Evolutionary conservation across 2,113 vertebrate genomes (phyloP), one percentile per base, ranked within the genome.

Genomic region (Hippocampus barbouri): DNA sequence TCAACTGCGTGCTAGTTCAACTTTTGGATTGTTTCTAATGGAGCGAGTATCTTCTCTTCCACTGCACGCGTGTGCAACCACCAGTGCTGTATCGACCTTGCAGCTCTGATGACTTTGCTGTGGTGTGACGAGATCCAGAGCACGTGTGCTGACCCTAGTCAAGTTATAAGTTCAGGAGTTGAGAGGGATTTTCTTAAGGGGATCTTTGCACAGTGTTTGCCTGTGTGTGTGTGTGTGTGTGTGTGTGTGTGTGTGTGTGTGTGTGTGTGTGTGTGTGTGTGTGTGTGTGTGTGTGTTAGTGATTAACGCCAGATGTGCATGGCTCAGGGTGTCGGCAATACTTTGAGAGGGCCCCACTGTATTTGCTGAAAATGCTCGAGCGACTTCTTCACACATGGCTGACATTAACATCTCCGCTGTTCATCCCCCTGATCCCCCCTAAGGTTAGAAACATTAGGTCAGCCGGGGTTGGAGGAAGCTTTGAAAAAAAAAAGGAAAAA

Each of bases 141-240:
- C 74, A 86, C 74, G 75, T 75, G 84, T 78, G 85, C 76, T 91
- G 89, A 91, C 89, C 87, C 86, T 74, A 78, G 87, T 90, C 85
- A 87, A 92, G 90, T 92, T 88, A 89, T 89, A 93, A 92, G 91
- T 93, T 93, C 89, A 92, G 86, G 79, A 92, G 91, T 92, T 93
- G 89, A 92, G 90, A 86, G 78, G 88, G 88, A 87, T 90, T 92
- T 91, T 89, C 79, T 87, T 80, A 64, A 75, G 85, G 78, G 73
- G 85, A 69, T 84, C 83, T 85, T 76, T 84, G 81, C 79, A 73
- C 68, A 81, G 88, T 85, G 86, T 87, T 84, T 82, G 84, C 68
- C 80, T 76, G 40, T 41, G 1, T 41, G 5, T 41, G n/a, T n/a
- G n/a, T n/a, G n/a, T n/a, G n/a, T n/a, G 41, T 41, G 41, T 41